Evolutionary conservation across 2,113 vertebrate genomes (phyloP).

Genomic region (Aix galericulata): DNA sequence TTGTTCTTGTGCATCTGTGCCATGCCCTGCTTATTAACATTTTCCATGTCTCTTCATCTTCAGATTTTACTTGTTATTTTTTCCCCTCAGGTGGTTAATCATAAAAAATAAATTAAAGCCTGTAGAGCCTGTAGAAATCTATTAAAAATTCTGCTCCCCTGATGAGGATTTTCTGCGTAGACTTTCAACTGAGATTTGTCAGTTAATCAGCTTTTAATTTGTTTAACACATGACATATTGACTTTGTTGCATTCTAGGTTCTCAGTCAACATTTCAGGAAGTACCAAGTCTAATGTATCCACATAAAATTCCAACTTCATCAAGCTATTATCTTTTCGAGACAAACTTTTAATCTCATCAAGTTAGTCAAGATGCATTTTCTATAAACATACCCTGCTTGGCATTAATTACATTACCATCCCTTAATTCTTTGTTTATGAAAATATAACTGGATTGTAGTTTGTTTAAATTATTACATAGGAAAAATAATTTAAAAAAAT

Average conservation of each 20-base stretch:
- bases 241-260: conserved; percentile 1
- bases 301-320: not conserved
- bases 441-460: not conserved
- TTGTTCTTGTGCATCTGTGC: not conserved
- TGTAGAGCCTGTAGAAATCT: not conserved
- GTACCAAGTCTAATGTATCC: not conserved
- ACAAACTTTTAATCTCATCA: conserved; percentile 12
- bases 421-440: conserved; percentile 34
- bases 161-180: not conserved
- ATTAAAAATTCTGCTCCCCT: not conserved
- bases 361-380: not conserved
- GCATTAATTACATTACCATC: not conserved
- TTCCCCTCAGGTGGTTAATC: not conserved
- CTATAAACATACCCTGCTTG: not conserved
- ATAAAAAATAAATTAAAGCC: not conserved
- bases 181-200: not conserved
- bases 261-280: not conserved
- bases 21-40: not conserved
- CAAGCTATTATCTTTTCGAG: conserved; percentile 4
- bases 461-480: not conserved
- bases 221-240: not conserved
- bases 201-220: conserved; percentile 50
- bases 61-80: not conserved
- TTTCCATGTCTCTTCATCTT: not conserved
- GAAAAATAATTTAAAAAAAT: not conserved